Evolutionary conservation across 2,888 invertebrate genomes (phyloP).

Genomic region (Ichneumoninae sp.): DNA sequence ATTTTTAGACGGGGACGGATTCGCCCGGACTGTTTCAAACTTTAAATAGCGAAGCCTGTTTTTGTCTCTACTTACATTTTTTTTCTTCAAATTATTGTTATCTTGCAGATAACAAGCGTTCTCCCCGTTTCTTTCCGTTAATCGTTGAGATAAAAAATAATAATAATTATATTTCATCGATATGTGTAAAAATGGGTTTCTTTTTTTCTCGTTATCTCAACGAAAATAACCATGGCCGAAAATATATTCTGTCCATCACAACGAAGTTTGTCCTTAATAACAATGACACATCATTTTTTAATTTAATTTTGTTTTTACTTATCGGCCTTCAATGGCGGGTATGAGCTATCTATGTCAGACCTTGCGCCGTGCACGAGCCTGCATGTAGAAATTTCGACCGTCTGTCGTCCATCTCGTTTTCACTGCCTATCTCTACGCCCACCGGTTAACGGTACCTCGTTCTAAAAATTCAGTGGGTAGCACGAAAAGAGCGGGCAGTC

Average conservation of each 20-base stretch:
- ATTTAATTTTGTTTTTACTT: neutral
- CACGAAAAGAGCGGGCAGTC: slow-evolving; percentile 57
- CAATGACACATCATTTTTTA: neutral
- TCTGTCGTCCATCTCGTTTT: slow-evolving; percentile 17
- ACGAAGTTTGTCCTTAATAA: neutral
- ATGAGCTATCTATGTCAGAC: neutral
- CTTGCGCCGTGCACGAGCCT: neutral
- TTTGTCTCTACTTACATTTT: neutral
- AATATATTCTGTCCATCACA: neutral
- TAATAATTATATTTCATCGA: neutral
- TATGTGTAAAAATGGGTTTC: neutral
- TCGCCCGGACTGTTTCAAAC: neutral
- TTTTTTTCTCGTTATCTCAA: neutral
- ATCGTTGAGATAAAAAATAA: neutral
- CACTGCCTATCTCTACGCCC: slow-evolving; percentile 6
- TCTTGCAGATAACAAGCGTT: neutral
- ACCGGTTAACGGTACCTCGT: slow-evolving; percentile 63
- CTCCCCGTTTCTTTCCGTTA: neutral
- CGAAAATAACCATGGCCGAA: neutral
- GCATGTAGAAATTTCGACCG: slow-evolving; percentile 18
- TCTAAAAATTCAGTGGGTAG: slow-evolving; percentile 72
- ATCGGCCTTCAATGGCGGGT: neutral
- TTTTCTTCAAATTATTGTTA: neutral
- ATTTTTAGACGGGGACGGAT: neutral
- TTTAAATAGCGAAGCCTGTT: neutral